phyloP scores from a whole-genome alignment of 2,797 vertebrate genomes.

The Furcifer pardalis region DNA sequence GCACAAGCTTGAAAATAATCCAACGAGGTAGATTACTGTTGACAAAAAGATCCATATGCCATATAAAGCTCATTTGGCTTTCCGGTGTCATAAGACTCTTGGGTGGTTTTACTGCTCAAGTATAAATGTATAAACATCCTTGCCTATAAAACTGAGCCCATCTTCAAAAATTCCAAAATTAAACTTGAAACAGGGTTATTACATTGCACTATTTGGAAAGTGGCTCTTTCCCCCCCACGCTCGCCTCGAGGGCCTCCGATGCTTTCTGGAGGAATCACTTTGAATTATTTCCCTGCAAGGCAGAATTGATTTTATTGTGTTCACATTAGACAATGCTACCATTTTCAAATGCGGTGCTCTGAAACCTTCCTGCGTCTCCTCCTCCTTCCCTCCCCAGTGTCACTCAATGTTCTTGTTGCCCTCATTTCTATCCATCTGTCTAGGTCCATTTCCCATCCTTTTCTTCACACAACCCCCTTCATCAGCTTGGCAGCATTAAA shows the following conservation, averaged over 20 bases:
- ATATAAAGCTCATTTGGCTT: too few species aligned
- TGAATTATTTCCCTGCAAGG: constrained; percentile 22
- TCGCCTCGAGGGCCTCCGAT: not conserved
- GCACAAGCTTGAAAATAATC: too few species aligned
- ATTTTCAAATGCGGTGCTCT: constrained; percentile 25
- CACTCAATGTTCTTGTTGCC: rapidly evolving
- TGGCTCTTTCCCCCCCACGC: not conserved
- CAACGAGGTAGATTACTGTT: not conserved
- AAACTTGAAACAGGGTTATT: not conserved
- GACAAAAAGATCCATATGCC: not conserved
- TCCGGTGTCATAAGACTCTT: too few species aligned
- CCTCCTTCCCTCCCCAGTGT: not conserved
- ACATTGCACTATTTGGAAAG: not conserved
- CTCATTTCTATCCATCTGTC: not conserved
- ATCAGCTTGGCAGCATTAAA: constrained; percentile 23
- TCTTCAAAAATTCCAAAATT: not conserved
- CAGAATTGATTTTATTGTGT: constrained; percentile 24
- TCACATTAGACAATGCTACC: not conserved
- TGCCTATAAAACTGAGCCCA: not conserved
- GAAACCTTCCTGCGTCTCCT: not conserved
- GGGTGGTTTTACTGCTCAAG: not conserved
- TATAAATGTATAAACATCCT: too few species aligned
- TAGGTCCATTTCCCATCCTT: constrained; percentile 3
- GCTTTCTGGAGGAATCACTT: constrained; percentile 26
- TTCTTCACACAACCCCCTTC: not conserved